Percentiles rank a stretch among this genome's conserved stretches.
Conservation (phyloP, 1,140 invertebrate species). For the fruit fly (Drosophila melanogaster) region DNA sequence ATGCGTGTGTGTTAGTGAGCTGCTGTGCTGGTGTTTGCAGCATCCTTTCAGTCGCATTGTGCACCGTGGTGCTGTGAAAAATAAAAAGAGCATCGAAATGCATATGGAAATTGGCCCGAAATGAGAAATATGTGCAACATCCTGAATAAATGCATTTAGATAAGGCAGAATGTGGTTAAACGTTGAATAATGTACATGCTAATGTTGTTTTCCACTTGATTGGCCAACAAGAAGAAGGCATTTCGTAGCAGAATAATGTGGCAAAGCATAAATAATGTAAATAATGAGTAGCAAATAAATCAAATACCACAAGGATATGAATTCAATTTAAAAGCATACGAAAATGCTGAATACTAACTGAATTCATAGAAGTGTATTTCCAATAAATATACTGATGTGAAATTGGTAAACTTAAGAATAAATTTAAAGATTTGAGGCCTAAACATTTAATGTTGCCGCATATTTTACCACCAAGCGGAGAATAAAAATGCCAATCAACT, state of each 20-base stretch:
- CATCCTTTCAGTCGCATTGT: conserved; percentile 65
- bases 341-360: background rate
- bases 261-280: conserved; percentile 10
- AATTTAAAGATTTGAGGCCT: background rate
- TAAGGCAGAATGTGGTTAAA: conserved; percentile 36
- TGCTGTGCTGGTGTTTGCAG: conserved; percentile 15
- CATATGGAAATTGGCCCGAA: conserved; percentile 38
- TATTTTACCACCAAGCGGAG: background rate
- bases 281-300: background rate
- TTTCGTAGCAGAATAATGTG: background rate
- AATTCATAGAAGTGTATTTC: background rate
- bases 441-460: background rate
- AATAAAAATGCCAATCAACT: conserved; percentile 29
- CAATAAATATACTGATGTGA: no score
- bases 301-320: background rate
- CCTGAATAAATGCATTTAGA: conserved; percentile 50
- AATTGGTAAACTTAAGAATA: background rate
- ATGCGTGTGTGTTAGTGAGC: conserved; percentile 12
- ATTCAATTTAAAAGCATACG: background rate
- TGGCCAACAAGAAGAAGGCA: conserved; percentile 9
- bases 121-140: conserved; percentile 44
- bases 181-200: conserved; percentile 36
- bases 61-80: conserved; percentile 55
- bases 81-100: conserved; percentile 43
- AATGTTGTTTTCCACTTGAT: conserved; percentile 40